Evolutionary conservation across 2,113 vertebrate genomes (phyloP).

Genomic region (Dipodomys spectabilis): DNA sequence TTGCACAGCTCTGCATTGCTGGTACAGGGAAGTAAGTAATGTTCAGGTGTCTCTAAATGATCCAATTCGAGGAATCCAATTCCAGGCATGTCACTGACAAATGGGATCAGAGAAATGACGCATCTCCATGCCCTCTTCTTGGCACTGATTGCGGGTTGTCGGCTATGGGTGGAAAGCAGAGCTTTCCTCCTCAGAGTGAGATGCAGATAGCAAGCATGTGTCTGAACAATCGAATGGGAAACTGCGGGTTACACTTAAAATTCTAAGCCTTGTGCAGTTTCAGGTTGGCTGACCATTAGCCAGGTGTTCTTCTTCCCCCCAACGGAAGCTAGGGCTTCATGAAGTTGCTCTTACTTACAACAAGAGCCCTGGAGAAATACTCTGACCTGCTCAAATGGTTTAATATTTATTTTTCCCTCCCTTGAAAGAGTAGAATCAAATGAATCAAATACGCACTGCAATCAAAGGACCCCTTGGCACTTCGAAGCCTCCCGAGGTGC

Average conservation of each 20-base stretch:
- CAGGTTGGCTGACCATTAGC: rapidly evolving
- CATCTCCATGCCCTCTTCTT: neutral
- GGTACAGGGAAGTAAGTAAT: neutral
- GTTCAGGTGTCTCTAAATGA: rapidly evolving
- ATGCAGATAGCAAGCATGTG: neutral
- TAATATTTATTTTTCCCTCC: no score
- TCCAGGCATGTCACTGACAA: neutral
- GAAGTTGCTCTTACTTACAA: neutral
- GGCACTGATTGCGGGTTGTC: neutral
- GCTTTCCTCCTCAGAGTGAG: neutral
- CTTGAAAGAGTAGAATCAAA: neutral
- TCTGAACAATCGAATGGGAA: neutral
- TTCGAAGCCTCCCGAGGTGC: no score
- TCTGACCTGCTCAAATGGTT: neutral
- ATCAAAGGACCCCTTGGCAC: no score
- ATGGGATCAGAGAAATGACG: neutral
- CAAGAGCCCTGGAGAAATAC: neutral
- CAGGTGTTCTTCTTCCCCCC: rapidly evolving
- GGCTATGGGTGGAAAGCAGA: neutral
- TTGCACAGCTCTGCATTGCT: neutral
- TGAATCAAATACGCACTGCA: neutral
- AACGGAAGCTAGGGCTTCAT: neutral
- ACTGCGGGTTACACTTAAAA: neutral
- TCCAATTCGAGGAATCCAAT: neutral
- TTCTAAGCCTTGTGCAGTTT: no score